phyloP scores from a whole-genome alignment of 2,113 vertebrate genomes.

The Conger conger region DNA sequence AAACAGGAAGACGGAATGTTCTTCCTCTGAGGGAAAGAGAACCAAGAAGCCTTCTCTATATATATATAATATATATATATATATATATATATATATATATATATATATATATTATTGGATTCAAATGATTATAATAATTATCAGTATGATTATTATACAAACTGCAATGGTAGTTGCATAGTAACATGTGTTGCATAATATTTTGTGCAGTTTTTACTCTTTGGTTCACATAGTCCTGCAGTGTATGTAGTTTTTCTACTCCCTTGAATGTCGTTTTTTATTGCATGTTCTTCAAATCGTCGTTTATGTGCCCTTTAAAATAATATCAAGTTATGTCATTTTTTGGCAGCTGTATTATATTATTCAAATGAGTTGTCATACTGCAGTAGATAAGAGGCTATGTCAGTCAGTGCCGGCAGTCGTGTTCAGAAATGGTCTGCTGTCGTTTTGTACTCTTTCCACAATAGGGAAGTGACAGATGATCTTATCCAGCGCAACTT shows the following conservation, averaged over 20 bases:
- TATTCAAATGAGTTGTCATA: background rate
- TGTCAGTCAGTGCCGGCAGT: background rate
- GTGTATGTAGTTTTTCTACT: background rate
- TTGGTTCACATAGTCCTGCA: background rate
- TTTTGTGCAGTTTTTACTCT: background rate
- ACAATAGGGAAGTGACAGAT: background rate
- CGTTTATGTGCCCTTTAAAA: background rate
- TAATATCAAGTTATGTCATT: background rate
- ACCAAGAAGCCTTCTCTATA: background rate
- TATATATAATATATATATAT: slow-evolving; percentile 23
- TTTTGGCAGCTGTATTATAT: no score
- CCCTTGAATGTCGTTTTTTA: background rate
- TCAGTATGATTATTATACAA: no score
- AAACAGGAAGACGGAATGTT: background rate
- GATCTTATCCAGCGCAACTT: background rate
- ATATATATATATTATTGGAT: background rate
- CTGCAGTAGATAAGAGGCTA: background rate
- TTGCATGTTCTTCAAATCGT: background rate
- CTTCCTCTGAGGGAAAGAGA: no score
- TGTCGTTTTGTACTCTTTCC: background rate
- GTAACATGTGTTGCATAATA: background rate
- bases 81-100: slow-evolving; percentile 18
- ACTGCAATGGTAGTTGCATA: background rate
- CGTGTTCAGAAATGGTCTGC: background rate
- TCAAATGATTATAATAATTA: background rate